Evolutionary conservation across 23 tunicate genomes (phyloP).

Genomic region (Halocynthia roretzi): DNA sequence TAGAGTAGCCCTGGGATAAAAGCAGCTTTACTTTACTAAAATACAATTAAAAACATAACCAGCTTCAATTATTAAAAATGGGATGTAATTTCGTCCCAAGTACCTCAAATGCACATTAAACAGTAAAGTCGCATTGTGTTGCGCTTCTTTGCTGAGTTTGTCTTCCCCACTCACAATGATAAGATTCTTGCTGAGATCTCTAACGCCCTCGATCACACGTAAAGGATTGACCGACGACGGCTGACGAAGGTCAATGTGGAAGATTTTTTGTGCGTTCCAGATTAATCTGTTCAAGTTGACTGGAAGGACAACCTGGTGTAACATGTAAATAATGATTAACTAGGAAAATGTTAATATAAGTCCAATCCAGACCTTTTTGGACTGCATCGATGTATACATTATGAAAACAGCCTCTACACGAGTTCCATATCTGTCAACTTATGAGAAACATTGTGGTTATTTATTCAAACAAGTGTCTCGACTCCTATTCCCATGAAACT

Average conservation of each 20-base stretch:
- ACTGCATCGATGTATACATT: too few relatives aligned
- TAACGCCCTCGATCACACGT: slow-evolving; percentile 89
- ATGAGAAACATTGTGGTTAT: too few relatives aligned
- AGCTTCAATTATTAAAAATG: neutral
- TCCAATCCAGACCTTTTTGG: too few relatives aligned
- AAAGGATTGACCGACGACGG: slow-evolving; percentile 81
- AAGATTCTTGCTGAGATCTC: slow-evolving; percentile 79
- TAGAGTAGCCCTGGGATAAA: slow-evolving; percentile 59
- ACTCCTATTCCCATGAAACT: too few relatives aligned
- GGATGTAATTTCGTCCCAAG: neutral
- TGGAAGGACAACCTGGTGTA: slow-evolving; percentile 85
- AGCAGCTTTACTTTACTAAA: too few relatives aligned
- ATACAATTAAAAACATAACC: neutral
- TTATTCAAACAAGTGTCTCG: too few relatives aligned
- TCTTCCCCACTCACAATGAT: slow-evolving; percentile 95
- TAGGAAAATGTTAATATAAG: too few relatives aligned
- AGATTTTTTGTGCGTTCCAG: slow-evolving; percentile 97
- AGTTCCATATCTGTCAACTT: too few relatives aligned
- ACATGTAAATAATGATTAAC: neutral
- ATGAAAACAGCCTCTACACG: too few relatives aligned
- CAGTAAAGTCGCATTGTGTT: slow-evolving; percentile 93
- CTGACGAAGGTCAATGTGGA: slow-evolving; percentile 71
- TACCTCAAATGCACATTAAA: slow-evolving; percentile 98
- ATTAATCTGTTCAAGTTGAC: slow-evolving; percentile 87
- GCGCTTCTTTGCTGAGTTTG: slow-evolving; percentile 92